Evolutionary conservation across 2,113 vertebrate species (phyloP), one percentile per base, ranked within the genome.

Genomic region (Lota lota): DNA sequence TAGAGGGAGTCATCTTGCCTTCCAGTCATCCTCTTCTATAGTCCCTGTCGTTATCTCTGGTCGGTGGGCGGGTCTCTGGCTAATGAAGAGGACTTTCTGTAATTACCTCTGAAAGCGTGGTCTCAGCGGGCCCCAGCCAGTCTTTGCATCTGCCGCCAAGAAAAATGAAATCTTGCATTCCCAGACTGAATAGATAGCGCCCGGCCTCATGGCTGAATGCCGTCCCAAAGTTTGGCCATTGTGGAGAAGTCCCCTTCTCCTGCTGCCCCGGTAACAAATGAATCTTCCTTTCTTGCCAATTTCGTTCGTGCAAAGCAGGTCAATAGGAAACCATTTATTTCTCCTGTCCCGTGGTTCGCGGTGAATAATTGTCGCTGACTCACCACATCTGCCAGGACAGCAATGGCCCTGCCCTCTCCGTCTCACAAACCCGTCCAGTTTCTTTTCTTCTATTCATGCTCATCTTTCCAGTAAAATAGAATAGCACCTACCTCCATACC

Each of bases 331-430:
- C 70, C 80, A 87, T 87, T 86, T 68, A 79, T 81, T 85, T 83
- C 79, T 69, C 75, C 73, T 74, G 70, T 79, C 77, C 70, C 76
- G 84, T 87, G 69, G 75, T 83, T 79, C 61, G 74, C 67, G 15
- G 74, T 87, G 85, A 90, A 81, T 87, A 81, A 86, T 88, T 88
- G 75, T 76, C 86, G 86, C 89, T 89, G 89, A 92, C 77, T 91
- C 87, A 67, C 71, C 84, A 74, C 81, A 84, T 88, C 81, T 87
- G 71, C 71, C 74, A 67, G 74, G 79, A 74, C 79, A 18, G 21
- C 51, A 66, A 14, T 70, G 61, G 76, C 63, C 59, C 69, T 69
- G 78, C 16, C 53, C 53, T 76, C 79, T 84, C 87, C 87, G 85
- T 84, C 83, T 85, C 82, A 70, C 69, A 64, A 75, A 74, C 71